Base-by-base conservation (phyloP, 37 sponge, comb jelly and placozoan species). In the Beroe forskalii region DNA sequence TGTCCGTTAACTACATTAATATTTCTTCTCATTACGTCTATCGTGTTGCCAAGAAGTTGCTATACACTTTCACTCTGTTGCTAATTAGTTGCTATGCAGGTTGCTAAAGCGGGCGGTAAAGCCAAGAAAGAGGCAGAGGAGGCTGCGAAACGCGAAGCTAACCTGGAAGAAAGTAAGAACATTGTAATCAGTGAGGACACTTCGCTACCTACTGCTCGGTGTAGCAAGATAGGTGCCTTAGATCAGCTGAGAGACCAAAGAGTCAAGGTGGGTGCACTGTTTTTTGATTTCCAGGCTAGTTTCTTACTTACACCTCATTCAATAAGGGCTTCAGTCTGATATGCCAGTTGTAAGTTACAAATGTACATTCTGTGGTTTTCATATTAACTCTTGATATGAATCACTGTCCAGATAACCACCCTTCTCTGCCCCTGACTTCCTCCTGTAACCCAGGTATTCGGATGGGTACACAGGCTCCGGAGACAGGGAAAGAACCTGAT, bases 391-490 rank as follows among this genome's bases (percentile, higher is more conserved):
- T n/a, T n/a, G n/a, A n/a, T n/a, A n/a, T n/a, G n/a, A n/a, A n/a
- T n/a, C n/a, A n/a, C n/a, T n/a, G n/a, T n/a, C n/a, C n/a, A n/a
- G n/a, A n/a, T n/a, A n/a, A n/a, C n/a, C n/a, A n/a, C n/a, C n/a
- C n/a, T n/a, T n/a, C n/a, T n/a, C n/a, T n/a, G n/a, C n/a, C n/a
- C n/a, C n/a, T n/a, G n/a, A n/a, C n/a, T n/a, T n/a, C n/a, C n/a
- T n/a, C 60, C 60, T 17, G 9, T 95, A 76, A 92, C 95, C 1
- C 83, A 67, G n/a, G 93, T 96, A 25, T 91, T 76, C 62, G 99
- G 95, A 6, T 99, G 99, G 99, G 96, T 95, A 0, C 97, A 96
- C 64, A 48, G 93, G 1, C 90, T 96, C 37, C 89, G 99, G 39
- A 94, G 95, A 60, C 99, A 99, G 90, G 95, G 96, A 0, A 92